Base-by-base conservation (phyloP, 2,888 invertebrate species). In the Tetrapedia diversipes region DNA sequence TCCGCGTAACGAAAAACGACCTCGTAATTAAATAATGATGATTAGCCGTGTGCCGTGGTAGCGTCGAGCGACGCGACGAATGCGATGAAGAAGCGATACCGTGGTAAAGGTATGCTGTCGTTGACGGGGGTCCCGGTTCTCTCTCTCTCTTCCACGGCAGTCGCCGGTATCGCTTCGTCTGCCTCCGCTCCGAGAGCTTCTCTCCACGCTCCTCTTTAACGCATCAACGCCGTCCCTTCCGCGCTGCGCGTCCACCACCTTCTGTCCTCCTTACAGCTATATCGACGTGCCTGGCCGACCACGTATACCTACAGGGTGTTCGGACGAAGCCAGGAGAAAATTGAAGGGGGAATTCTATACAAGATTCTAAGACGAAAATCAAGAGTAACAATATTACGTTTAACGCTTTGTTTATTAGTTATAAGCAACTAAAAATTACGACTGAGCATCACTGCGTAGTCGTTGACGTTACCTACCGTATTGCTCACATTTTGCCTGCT, bases 1-100 rank as follows among this genome's bases (percentile, higher is more conserved):
- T 45, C 29, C 37, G 53, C 69, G 60, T 43, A 67, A 71, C 76
- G 84, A 89, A 87, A 87, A 88, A 89, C 83, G 70, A 74, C 82
- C 84, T 77, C 77, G 86, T 90, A 89, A 90, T 90, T 89, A 88
- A 90, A 89, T 89, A 89, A 89, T 87, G 89, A 89, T 89, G 89
- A 90, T 90, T 89, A 89, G 89, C 86, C 79, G 81, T 63, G 79
- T 82, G 75, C 79, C 78, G 80, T 77, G 79, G 83, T 79, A 84
- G 86, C 86, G 82, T 85, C 86, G 81, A 87, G 81, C 86, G 76
- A 87, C 87, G 87, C 88, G 86, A 86, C 85, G 87, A 90, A 88
- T 89, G 89, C 90, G 89, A 87, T 86, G 88, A 90, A 90, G 89
- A 90, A 89, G 86, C 87, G 89, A 89, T 87, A 88, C 83, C 82